Evolutionary conservation across 2,113 vertebrate genomes (phyloP).

Genomic region (Alexandromys fortis): DNA sequence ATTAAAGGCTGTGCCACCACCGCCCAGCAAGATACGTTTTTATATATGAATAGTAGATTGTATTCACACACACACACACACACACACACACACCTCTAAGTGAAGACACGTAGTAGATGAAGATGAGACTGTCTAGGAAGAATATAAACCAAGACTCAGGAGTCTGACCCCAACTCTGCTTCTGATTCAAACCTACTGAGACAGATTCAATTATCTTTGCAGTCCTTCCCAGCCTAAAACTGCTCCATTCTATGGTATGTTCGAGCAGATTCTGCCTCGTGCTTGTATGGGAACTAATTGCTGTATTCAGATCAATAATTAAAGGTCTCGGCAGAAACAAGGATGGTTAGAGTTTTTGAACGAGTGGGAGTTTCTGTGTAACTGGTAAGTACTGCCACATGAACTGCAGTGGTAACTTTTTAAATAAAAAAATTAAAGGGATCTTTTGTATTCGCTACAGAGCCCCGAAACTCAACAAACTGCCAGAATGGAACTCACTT

Average conservation of each 20-base stretch:
- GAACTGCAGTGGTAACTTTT: constrained; percentile 57
- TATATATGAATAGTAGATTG: not conserved
- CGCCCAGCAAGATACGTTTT: not conserved
- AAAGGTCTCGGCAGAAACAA: constrained; percentile 8
- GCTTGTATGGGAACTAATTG: constrained; percentile 52
- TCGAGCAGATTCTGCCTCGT: constrained; percentile 38
- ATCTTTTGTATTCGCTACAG: not conserved
- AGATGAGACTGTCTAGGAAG: not conserved
- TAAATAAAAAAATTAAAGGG: constrained; percentile 56
- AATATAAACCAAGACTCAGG: not conserved
- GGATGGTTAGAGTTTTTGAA: constrained; percentile 48
- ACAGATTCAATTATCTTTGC: constrained; percentile 13
- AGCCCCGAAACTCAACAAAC: constrained; percentile 50
- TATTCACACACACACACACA: not conserved
- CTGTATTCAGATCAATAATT: constrained; percentile 10
- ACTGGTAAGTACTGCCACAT: constrained; percentile 49
- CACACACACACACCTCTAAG: not conserved
- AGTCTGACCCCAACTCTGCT: not conserved
- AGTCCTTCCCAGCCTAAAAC: constrained; percentile 25
- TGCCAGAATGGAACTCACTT: constrained; percentile 34
- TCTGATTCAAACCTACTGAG: not conserved
- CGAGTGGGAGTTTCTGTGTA: constrained; percentile 46
- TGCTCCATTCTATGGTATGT: not conserved
- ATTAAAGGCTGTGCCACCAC: too few species aligned
- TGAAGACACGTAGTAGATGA: not conserved